Base-by-base conservation (phyloP, 2,797 vertebrate genomes). In the Eremophila alpestris region DNA sequence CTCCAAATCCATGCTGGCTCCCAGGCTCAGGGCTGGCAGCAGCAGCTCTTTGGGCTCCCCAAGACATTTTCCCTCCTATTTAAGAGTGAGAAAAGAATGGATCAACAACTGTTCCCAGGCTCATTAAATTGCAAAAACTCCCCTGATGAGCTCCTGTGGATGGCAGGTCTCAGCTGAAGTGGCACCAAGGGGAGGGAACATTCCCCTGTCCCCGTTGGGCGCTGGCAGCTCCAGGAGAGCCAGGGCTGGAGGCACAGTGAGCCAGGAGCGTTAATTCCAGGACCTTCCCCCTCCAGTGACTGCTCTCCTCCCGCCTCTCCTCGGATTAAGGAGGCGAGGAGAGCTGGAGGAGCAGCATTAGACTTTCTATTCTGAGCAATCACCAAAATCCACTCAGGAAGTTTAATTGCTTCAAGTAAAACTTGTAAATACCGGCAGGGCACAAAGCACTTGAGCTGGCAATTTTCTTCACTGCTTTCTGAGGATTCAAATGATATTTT, bases 351-450 rank as follows among this genome's bases (percentile, higher is more conserved):
- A 87, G 67, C 67, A 32, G 70, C 4, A 0, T 67, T 40, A 71
- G 65, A 41, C 51, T 81, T 87, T 69, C 73, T 65, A 5, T 73
- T 81, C 84, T 40, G 43, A 81, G 43, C 73, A 92, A 64, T 59
- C 56, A 13, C 46, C 10, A 1, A 89, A 94, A 90, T 81, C 63
- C 92, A 81, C 83, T 89, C 86, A 82, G 83, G 69, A 86, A 81
- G 51, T 90, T 93, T 91, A 96, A 94, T 93, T 95, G 86, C 90
- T 90, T 76, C 63, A 13, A 83, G 83, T 60, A 83, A 78, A 94
- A 87, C 74, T 89, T 73, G 36, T 65, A 88, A 95, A 90, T 85
- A 81, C 24, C 6, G 2, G 6, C 2, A 14, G 24, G 62, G 54
- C 49, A 60, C 38, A 73, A 82, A 92, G 71, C 59, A 75, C 65